Conservation (phyloP, 2,797 vertebrate genomes). For the Pseudochaenichthys georgianus region DNA sequence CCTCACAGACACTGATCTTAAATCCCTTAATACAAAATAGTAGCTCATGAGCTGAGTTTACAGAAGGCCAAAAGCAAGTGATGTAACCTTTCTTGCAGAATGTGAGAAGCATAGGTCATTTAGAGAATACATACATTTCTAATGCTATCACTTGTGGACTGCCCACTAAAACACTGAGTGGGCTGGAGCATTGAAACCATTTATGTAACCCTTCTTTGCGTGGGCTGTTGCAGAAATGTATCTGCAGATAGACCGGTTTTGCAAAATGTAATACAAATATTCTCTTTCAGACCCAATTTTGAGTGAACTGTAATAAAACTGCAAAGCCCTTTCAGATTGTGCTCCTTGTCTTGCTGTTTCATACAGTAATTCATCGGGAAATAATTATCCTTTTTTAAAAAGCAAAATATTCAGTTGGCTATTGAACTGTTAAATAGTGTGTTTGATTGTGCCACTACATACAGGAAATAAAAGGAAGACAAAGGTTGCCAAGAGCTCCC, state of each 20-base stretch:
- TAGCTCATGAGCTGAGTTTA: constrained; percentile 3
- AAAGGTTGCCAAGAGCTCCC: not conserved
- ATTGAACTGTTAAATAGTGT: not conserved
- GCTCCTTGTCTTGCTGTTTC: not conserved
- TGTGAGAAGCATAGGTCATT: constrained; percentile 56
- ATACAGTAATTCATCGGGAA: not conserved
- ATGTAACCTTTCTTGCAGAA: constrained; percentile 36
- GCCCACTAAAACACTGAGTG: constrained; percentile 65
- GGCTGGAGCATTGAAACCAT: constrained; percentile 57
- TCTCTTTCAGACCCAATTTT: constrained; percentile 39
- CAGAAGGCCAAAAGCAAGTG: constrained; percentile 9
- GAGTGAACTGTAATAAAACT: not conserved
- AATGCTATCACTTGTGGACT: constrained; percentile 61
- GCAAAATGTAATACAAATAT: constrained; percentile 62
- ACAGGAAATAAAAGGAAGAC: not conserved
- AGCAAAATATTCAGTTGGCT: not conserved
- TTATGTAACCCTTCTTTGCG: constrained; percentile 70
- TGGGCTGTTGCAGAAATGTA: constrained; percentile 53
- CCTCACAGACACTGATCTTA: not conserved
- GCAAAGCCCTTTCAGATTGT: not conserved
- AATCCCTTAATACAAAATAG: constrained; percentile 21
- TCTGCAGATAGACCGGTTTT: constrained; percentile 46
- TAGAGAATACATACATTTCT: constrained; percentile 55
- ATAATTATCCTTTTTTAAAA: not conserved
- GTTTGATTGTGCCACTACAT: not conserved